phyloP scores from a whole-genome alignment of 2,113 vertebrate species.

The Fregata magnificens region DNA sequence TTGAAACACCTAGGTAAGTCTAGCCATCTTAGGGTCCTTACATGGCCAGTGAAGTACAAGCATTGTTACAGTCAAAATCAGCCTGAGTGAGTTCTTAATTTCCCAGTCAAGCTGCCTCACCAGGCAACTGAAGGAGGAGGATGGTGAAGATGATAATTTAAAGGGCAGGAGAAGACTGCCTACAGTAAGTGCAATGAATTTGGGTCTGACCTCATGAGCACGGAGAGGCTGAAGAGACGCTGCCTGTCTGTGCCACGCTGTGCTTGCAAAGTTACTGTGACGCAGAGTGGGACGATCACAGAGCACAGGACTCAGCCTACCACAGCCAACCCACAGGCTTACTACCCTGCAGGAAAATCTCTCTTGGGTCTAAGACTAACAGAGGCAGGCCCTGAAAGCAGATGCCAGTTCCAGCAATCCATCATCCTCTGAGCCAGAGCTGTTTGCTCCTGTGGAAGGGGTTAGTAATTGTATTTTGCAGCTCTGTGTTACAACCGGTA shows the following conservation, averaged over 20 bases:
- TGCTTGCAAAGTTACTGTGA: background rate
- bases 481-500: background rate
- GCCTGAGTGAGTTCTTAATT: background rate
- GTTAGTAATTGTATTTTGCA: background rate
- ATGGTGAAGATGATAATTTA: background rate
- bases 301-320: background rate
- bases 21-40: background rate
- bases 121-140: background rate
- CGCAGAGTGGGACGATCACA: no score
- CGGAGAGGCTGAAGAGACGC: background rate
- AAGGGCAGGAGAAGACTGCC: background rate
- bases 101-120: background rate
- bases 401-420: background rate
- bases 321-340: background rate
- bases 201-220: background rate
- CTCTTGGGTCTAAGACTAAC: background rate
- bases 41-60: background rate
- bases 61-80: background rate
- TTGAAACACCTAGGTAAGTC: background rate
- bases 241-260: rapidly evolving
- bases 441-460: background rate
- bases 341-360: background rate
- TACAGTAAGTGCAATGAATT: background rate
- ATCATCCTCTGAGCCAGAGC: background rate
- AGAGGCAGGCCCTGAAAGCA: background rate